phyloP scores from a whole-genome alignment of 2,888 invertebrate species.

The Pyralis farinalis region DNA sequence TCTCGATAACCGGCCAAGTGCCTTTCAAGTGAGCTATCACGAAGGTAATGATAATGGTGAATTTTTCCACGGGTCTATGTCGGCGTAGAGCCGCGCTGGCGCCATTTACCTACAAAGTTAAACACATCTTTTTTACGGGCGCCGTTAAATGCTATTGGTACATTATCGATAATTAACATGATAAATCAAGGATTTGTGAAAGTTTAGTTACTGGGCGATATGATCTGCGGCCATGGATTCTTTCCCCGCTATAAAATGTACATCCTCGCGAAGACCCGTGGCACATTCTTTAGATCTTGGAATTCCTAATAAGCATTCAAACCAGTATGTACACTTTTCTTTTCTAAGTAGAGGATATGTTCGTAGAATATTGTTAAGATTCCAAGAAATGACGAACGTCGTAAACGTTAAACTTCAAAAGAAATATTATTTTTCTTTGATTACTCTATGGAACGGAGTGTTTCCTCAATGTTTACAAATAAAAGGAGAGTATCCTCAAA shows the following conservation, averaged over 20 bases:
- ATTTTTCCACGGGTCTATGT: no score
- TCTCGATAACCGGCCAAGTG: no score
- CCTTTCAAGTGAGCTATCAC: no score
- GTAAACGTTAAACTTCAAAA: not conserved
- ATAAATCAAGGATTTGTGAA: not conserved
- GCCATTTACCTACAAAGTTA: no score
- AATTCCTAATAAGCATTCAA: not conserved
- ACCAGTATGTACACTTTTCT: not conserved
- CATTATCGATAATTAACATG: no score
- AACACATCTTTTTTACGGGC: no score
- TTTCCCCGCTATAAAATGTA: not conserved
- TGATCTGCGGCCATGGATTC: not conserved
- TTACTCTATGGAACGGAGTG: constrained; percentile 7
- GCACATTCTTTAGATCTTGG: not conserved
- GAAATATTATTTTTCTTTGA: constrained; percentile 3
- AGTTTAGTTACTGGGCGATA: not conserved
- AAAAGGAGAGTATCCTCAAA: constrained; percentile 18
- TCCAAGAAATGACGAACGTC: not conserved
- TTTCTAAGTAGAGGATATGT: not conserved
- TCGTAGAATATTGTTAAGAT: not conserved
- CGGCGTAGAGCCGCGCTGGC: no score
- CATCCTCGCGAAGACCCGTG: not conserved
- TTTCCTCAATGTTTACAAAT: constrained; percentile 12
- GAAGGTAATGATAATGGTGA: no score
- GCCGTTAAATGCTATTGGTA: no score